Base-by-base conservation (phyloP, 2,797 vertebrate species). In the Esox masquinongy region DNA sequence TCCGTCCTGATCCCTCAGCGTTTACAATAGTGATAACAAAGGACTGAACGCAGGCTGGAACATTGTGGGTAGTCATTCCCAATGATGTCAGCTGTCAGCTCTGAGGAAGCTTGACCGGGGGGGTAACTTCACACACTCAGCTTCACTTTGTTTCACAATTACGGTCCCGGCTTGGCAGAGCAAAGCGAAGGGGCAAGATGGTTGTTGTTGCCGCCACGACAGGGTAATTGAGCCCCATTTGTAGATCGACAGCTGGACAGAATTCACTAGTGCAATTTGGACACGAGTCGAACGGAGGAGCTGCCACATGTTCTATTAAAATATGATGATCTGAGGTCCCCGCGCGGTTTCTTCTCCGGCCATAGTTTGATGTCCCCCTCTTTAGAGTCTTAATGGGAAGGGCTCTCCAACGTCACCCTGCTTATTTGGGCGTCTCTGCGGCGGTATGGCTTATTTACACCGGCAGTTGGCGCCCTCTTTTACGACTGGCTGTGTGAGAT, bases 251-350 rank as follows among this genome's bases (percentile, higher is more conserved):
- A 93, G 93, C 92, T 92, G 92, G 91, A 88, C 88, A 88, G 92
- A 93, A 93, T 93, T 86, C 84, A 83, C 86, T 82, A 92, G 90
- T 88, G 88, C 88, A 85, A 87, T 92, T 91, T 92, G 91, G 91
- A 88, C 84, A 83, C 59, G 83, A 86, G 91, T 82, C 87, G 51
- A 79, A 82, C 79, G 85, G 83, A 81, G 82, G 82, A 82, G 87
- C 85, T 43, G 87, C 89, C 89, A 91, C 88, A 90, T 91, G 91
- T 90, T 89, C 84, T 88, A 93, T 94, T 92, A 93, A 93, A 93
- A 89, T 86, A 89, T 92, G 90, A 93, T 91, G 92, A 91, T 87
- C 82, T 87, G 83, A 77, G 87, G 80, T 85, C 87, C 90, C 81
- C 72, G 79, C 19, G 76, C 70, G 72, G 73, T 71, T 68, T 81